Evolutionary conservation across 2,888 invertebrate genomes (phyloP).

Genomic region (Euproctis similis): DNA sequence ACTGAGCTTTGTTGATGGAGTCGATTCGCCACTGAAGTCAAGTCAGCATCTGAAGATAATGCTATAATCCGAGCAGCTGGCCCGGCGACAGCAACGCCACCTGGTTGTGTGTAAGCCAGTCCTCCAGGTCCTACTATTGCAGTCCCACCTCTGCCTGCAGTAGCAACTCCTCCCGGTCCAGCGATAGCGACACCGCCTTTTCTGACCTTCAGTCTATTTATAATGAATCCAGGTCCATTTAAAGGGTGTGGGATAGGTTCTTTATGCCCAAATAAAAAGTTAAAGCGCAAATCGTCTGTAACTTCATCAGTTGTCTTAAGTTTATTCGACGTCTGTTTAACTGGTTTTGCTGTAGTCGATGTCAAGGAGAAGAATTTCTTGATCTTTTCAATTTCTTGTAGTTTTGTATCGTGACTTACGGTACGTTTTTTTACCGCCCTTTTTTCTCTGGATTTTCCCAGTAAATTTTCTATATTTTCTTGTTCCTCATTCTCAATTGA

Average conservation of each 20-base stretch:
- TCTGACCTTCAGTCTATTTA: slow-evolving; percentile 80
- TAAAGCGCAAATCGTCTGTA: slow-evolving; percentile 42
- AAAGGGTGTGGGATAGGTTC: slow-evolving; percentile 50
- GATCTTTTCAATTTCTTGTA: slow-evolving; percentile 34
- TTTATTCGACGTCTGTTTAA: slow-evolving; percentile 30
- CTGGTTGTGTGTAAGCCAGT: slow-evolving; percentile 83
- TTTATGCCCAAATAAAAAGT: slow-evolving; percentile 46
- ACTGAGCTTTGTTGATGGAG: slow-evolving; percentile 50
- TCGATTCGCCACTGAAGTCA: slow-evolving; percentile 69
- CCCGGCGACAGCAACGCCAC: slow-evolving; percentile 85
- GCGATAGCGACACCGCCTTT: slow-evolving; percentile 88
- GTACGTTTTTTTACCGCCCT: slow-evolving; percentile 52
- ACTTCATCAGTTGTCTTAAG: slow-evolving; percentile 31
- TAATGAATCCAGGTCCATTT: slow-evolving; percentile 79
- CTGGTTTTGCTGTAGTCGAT: slow-evolving; percentile 34
- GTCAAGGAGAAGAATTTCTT: slow-evolving; percentile 41
- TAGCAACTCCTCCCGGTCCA: slow-evolving; percentile 87
- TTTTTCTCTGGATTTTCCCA: slow-evolving; percentile 33
- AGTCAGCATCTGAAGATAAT: slow-evolving; percentile 77
- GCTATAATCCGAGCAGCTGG: slow-evolving; percentile 83
- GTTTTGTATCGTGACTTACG: slow-evolving; percentile 26
- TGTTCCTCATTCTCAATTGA: slow-evolving; percentile 8
- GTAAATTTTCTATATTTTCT: no score
- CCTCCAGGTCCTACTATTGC: slow-evolving; percentile 88
- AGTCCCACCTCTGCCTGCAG: slow-evolving; percentile 86